Percentiles rank a stretch among this genome's conserved stretches.
These are phyloP conservation scores for Trypoxylon attenuatum DNA, from an alignment of 2,888 invertebrate genomes.

Conservation along the genomic window DNA sequence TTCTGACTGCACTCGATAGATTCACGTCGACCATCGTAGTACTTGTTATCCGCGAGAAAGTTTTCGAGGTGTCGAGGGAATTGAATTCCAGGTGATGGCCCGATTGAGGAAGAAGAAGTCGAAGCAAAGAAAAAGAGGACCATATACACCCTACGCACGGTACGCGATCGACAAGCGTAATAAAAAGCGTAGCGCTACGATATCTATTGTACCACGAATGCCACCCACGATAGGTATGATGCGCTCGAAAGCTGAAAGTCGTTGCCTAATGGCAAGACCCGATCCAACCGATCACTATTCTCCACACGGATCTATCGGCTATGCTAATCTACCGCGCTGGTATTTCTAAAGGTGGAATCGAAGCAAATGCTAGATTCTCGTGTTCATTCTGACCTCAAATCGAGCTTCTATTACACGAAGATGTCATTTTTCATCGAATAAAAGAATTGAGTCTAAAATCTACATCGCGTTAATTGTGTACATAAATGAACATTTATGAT, in stretches of 20 bases:
- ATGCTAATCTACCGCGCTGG: conserved; percentile 43
- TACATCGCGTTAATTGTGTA: too few relatives aligned
- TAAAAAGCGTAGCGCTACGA: conserved; percentile 34
- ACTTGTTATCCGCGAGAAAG: conserved; percentile 30
- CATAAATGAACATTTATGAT: too few relatives aligned
- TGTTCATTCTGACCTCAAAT: too few relatives aligned
- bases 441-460: too few relatives aligned
- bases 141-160: conserved; percentile 8
- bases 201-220: too few relatives aligned
- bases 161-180: conserved; percentile 42
- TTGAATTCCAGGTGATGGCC: conserved; percentile 62
- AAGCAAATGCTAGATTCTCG: background rate
- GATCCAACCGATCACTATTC: too few relatives aligned
- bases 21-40: background rate
- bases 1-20: background rate
- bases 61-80: conserved; percentile 17
- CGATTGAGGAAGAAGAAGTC: conserved; percentile 62
- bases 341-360: conserved; percentile 35
- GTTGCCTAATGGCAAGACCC: conserved; percentile 50
- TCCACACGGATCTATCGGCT: conserved; percentile 47
- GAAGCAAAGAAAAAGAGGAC: conserved; percentile 6
- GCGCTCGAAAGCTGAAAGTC: conserved; percentile 54
- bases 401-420: too few relatives aligned
- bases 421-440: too few relatives aligned
- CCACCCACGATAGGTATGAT: conserved; percentile 46